phyloP scores from a whole-genome alignment of 2,797 vertebrate genomes.

The Hapalemur alaotrensis region DNA sequence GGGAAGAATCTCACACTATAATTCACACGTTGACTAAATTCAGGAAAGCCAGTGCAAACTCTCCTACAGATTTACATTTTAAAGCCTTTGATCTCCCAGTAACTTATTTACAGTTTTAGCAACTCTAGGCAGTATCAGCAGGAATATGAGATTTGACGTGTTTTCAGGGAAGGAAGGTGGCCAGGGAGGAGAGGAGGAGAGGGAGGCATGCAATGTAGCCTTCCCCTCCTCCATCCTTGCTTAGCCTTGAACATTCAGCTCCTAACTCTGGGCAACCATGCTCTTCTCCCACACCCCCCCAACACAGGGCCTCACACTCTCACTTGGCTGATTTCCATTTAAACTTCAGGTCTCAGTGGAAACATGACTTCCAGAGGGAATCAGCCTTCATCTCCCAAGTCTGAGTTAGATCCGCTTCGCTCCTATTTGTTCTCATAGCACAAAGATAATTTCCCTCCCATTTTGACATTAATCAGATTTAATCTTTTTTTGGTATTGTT shows the following conservation, averaged over 20 bases:
- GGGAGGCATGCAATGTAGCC: accelerated
- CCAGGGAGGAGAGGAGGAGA: not conserved
- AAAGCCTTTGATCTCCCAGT: not conserved
- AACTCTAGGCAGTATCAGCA: not conserved
- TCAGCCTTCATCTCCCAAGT: not conserved
- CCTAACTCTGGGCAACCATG: no score
- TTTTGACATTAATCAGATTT: not conserved
- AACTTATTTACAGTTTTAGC: not conserved
- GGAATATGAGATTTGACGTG: not conserved
- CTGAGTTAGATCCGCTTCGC: not conserved
- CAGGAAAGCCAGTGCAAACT: not conserved
- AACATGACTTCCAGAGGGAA: not conserved
- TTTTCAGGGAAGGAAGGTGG: not conserved
- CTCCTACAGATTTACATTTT: not conserved
- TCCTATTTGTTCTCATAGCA: not conserved
- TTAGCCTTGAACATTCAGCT: not conserved
- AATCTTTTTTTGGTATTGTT: not conserved
- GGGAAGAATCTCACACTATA: not conserved
- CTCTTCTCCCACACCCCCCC: not conserved
- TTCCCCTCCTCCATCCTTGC: not conserved
- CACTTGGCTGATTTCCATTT: no score
- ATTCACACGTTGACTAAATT: not conserved
- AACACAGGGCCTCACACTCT: not conserved
- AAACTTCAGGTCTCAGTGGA: not conserved
- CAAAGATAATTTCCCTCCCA: not conserved